These are phyloP conservation scores for Notamacropus eugenii DNA, from an alignment of 2,797 vertebrate genomes.

Conservation along the genomic window DNA sequence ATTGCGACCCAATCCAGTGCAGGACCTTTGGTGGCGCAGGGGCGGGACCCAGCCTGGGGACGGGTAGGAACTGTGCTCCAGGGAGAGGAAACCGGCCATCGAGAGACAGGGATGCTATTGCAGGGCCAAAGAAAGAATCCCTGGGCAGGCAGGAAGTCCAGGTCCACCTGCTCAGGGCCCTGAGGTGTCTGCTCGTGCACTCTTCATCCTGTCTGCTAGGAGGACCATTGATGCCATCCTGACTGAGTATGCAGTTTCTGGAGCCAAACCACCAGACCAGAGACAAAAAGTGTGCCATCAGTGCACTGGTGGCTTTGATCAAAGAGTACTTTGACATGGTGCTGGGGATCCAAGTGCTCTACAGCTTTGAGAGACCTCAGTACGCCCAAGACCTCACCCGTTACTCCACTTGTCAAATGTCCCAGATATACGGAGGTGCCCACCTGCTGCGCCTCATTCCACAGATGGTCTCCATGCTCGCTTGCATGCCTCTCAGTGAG, in stretches of 20 bases:
- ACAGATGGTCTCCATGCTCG: background rate
- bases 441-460: background rate
- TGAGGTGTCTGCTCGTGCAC: too few species aligned
- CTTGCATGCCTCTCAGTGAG: background rate
- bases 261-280: too few species aligned
- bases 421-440: background rate
- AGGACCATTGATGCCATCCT: too few species aligned
- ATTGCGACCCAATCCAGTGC: background rate
- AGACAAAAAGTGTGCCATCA: too few species aligned
- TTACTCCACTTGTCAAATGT: background rate
- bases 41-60: rapidly evolving
- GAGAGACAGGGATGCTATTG: too few species aligned
- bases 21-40: rapidly evolving
- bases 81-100: background rate
- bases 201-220: too few species aligned
- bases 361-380: background rate
- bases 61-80: rapidly evolving
- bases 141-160: too few species aligned
- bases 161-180: too few species aligned
- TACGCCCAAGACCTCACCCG: background rate
- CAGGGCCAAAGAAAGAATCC: too few species aligned
- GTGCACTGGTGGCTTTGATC: too few species aligned
- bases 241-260: too few species aligned
- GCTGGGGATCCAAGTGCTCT: background rate
- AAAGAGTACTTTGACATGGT: background rate